Percentiles rank a stretch among this genome's conserved stretches.
These are phyloP conservation scores for Paralichthys olivaceus DNA, from an alignment of 2,113 vertebrate genomes.

Conservation along the genomic window DNA sequence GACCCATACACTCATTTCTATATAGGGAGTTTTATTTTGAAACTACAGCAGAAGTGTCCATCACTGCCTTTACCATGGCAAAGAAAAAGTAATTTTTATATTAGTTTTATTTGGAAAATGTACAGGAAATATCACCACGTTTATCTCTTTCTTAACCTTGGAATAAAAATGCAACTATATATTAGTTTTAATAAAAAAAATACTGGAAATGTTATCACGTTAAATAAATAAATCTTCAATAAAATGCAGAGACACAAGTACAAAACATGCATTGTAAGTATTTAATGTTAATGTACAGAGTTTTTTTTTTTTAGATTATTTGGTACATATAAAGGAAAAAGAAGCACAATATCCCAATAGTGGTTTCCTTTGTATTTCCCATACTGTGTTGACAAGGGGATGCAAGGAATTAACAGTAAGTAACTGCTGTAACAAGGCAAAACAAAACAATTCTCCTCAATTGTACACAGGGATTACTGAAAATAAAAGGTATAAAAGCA, in stretches of 20 bases:
- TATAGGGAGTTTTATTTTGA: no score
- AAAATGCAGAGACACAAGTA: neutral
- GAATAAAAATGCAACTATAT: no score
- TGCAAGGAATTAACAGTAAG: slow-evolving; percentile 52
- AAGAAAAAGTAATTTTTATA: no score
- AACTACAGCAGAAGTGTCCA: no score
- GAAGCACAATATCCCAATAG: slow-evolving; percentile 61
- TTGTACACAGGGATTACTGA: slow-evolving; percentile 61
- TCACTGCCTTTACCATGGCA: no score
- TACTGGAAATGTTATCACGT: no score
- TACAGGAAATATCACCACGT: no score
- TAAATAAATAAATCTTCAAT: no score
- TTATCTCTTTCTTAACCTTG: no score
- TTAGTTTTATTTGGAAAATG: no score
- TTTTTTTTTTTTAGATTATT: slow-evolving; percentile 49
- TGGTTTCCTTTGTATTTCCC: slow-evolving; percentile 57
- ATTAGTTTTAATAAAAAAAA: no score
- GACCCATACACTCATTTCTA: no score
- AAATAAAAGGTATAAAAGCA: slow-evolving; percentile 64
- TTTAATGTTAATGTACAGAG: slow-evolving; percentile 75
- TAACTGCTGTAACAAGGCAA: slow-evolving; percentile 61
- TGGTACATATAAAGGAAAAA: slow-evolving; percentile 67
- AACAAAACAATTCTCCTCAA: slow-evolving; percentile 48
- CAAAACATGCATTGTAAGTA: slow-evolving; percentile 58
- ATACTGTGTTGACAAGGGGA: slow-evolving; percentile 46